These are phyloP conservation scores for Rhynchopsitta pachyrhyncha DNA, from an alignment of 2,113 vertebrate genomes.

Conservation along the genomic window DNA sequence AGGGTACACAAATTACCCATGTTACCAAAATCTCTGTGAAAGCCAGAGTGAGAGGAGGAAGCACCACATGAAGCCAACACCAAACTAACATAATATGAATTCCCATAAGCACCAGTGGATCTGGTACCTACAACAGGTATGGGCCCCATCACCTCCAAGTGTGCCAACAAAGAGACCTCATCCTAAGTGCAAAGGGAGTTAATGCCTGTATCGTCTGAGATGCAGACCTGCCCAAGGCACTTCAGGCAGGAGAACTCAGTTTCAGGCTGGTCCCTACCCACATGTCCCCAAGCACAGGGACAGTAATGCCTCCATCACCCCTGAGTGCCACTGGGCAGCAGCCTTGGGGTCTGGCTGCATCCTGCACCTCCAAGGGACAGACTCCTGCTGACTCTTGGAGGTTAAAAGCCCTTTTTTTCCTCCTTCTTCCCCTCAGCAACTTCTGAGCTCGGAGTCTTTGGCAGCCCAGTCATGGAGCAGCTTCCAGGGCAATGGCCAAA, in stretches of 20 bases:
- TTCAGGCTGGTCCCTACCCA: not conserved
- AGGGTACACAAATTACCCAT: rapidly evolving
- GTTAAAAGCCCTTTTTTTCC: not conserved
- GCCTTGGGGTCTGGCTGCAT: not conserved
- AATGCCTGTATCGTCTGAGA: not conserved
- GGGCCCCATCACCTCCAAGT: not conserved
- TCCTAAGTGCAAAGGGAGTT: too few species aligned
- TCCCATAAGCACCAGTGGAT: not conserved
- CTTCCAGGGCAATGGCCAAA: slow-evolving; percentile 9
- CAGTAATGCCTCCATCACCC: not conserved
- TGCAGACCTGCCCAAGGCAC: not conserved
- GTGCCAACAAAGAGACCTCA: rapidly evolving
- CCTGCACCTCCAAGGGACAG: not conserved
- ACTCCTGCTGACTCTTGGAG: not conserved
- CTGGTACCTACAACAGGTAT: rapidly evolving
- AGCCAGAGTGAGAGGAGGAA: not conserved
- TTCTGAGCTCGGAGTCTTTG: not conserved
- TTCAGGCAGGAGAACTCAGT: not conserved
- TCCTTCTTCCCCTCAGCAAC: not conserved
- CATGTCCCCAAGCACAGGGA: rapidly evolving
- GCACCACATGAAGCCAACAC: too few species aligned
- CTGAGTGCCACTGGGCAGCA: not conserved
- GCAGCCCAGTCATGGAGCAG: not conserved
- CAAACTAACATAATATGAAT: rapidly evolving
- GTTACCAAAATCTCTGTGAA: not conserved